Conservation (phyloP, 2,888 invertebrate species). For the Xylota segnis region DNA sequence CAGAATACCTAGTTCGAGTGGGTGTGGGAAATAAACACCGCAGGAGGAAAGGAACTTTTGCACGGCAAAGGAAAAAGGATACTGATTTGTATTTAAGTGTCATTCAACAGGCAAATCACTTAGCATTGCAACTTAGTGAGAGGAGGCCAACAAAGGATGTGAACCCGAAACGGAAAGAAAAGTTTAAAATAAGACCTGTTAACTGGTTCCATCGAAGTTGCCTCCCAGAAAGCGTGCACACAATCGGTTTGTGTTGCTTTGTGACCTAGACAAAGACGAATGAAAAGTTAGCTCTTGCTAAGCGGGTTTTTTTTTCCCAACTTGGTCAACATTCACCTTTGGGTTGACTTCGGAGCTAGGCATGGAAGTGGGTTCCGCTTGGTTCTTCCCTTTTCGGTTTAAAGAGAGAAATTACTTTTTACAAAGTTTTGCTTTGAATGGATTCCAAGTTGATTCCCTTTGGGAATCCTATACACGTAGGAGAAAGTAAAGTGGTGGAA, state of each 20-base stretch:
- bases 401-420: slow-evolving; percentile 4
- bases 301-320: slow-evolving; percentile 39
- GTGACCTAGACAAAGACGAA: slow-evolving; percentile 3
- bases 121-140: slow-evolving; percentile 19
- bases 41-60: neutral
- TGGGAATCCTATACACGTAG: too few relatives aligned
- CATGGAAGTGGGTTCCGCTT: slow-evolving; percentile 51
- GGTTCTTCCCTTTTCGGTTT: neutral
- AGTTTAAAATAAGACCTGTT: slow-evolving; percentile 3
- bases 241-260: slow-evolving; percentile 15
- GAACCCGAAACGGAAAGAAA: neutral
- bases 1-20: neutral
- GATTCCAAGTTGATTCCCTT: neutral
- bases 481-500: too few relatives aligned
- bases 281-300: slow-evolving; percentile 29
- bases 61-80: neutral
- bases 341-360: slow-evolving; percentile 40
- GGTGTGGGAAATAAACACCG: neutral
- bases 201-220: slow-evolving; percentile 1
- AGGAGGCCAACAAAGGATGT: slow-evolving; percentile 18
- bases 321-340: slow-evolving; percentile 28
- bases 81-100: slow-evolving; percentile 13
- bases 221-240: neutral
- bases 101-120: slow-evolving; percentile 54
- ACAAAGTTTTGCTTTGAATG: neutral